Evolutionary conservation across 2,113 vertebrate species (phyloP).

Genomic region (Chionis minor): DNA sequence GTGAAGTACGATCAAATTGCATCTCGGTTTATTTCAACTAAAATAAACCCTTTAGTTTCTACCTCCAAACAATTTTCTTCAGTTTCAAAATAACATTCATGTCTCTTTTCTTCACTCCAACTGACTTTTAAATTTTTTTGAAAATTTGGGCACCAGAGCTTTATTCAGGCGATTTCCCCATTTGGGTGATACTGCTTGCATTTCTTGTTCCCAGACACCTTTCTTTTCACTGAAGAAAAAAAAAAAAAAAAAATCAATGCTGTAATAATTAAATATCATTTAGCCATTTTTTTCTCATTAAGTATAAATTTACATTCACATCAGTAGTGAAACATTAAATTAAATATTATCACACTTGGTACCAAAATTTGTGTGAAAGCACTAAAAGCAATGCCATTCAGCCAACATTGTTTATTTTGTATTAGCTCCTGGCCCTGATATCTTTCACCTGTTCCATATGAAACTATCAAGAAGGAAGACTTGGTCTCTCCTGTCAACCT

Average conservation of each 20-base stretch:
- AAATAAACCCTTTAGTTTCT: neutral
- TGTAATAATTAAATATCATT: neutral
- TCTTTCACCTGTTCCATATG: neutral
- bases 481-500: neutral
- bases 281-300: neutral
- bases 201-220: neutral
- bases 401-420: neutral
- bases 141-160: neutral
- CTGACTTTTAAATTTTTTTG: neutral
- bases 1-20: neutral
- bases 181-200: neutral
- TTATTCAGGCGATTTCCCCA: neutral
- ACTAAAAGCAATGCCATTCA: neutral
- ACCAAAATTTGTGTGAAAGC: neutral
- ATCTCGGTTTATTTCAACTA: neutral
- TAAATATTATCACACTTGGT: neutral
- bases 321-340: neutral
- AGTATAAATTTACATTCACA: neutral
- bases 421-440: neutral
- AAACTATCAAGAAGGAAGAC: neutral
- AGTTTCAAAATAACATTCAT: neutral
- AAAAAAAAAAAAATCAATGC: neutral
- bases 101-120: neutral
- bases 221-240: neutral
- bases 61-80: neutral